These are phyloP conservation scores for Capitulum mitella DNA, from an alignment of 2,888 invertebrate species.

Conservation along the genomic window DNA sequence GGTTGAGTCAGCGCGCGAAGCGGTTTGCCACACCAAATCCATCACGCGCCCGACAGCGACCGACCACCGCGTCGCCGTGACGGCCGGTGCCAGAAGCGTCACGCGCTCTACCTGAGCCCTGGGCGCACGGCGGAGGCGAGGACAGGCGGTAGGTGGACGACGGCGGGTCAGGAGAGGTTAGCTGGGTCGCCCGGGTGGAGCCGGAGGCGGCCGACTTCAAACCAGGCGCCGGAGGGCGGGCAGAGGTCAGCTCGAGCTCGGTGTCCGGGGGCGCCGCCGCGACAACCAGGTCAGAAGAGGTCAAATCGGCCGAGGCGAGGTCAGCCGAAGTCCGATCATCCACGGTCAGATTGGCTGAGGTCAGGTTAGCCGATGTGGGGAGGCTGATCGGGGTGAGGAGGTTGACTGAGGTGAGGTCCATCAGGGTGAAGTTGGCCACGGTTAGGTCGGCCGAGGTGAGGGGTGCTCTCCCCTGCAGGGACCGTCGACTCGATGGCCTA, in stretches of 20 bases:
- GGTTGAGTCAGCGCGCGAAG: not conserved
- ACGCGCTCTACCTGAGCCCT: not conserved
- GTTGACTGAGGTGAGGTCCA: too few relatives aligned
- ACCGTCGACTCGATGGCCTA: not conserved
- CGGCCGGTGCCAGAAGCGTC: too few relatives aligned
- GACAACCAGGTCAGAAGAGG: not conserved
- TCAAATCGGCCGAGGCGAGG: not conserved
- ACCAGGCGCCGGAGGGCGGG: not conserved
- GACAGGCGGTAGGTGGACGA: not conserved
- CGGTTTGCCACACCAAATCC: not conserved
- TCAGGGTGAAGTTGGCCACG: too few relatives aligned
- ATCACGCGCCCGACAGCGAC: not conserved
- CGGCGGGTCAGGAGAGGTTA: not conserved
- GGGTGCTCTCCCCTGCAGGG: not conserved
- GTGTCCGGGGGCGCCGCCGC: too few relatives aligned
- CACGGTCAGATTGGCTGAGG: too few relatives aligned
- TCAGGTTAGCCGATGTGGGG: too few relatives aligned
- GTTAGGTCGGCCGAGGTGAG: not conserved
- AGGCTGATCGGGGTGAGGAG: too few relatives aligned
- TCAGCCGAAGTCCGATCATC: too few relatives aligned
- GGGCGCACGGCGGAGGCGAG: not conserved
- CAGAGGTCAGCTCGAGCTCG: not conserved
- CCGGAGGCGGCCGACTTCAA: too few relatives aligned
- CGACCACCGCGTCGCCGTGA: too few relatives aligned
- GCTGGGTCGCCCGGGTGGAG: too few relatives aligned